These are phyloP conservation scores for Cephus rjabovi DNA, from an alignment of 2,888 invertebrate genomes.

Conservation along the genomic window DNA sequence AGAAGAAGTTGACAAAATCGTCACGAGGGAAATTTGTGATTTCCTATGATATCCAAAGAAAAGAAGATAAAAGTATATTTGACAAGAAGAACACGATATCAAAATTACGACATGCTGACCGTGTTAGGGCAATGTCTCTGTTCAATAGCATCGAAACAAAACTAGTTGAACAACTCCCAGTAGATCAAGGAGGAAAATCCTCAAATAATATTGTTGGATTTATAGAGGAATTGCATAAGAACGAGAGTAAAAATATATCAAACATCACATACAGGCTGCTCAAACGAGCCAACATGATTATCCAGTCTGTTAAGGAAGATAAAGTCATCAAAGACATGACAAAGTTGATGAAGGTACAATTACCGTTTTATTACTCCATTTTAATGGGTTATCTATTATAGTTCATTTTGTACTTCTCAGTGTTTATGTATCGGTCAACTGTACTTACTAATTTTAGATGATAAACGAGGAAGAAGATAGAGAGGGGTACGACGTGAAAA, in stretches of 20 bases:
- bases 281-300: constrained; percentile 73
- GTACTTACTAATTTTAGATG: constrained; percentile 47
- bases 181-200: constrained; percentile 39
- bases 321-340: constrained; percentile 71
- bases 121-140: constrained; percentile 39
- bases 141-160: constrained; percentile 59
- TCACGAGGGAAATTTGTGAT: neutral
- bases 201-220: constrained; percentile 49
- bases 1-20: neutral
- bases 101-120: constrained; percentile 8
- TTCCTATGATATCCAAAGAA: neutral
- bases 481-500: constrained; percentile 70
- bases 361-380: neutral
- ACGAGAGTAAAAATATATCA: constrained; percentile 37
- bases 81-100: neutral
- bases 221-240: constrained; percentile 48
- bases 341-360: constrained; percentile 66
- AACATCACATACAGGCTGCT: constrained; percentile 67
- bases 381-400: constrained; percentile 10
- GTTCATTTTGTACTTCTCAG: constrained; percentile 10
- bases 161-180: constrained; percentile 55
- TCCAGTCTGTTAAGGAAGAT: constrained; percentile 71
- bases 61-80: neutral
- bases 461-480: constrained; percentile 70
- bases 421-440: neutral